Percentiles rank a stretch among this genome's conserved stretches.
phyloP scores from a whole-genome alignment of 1,140 invertebrate genomes.

The Rhysida immarginata region DNA sequence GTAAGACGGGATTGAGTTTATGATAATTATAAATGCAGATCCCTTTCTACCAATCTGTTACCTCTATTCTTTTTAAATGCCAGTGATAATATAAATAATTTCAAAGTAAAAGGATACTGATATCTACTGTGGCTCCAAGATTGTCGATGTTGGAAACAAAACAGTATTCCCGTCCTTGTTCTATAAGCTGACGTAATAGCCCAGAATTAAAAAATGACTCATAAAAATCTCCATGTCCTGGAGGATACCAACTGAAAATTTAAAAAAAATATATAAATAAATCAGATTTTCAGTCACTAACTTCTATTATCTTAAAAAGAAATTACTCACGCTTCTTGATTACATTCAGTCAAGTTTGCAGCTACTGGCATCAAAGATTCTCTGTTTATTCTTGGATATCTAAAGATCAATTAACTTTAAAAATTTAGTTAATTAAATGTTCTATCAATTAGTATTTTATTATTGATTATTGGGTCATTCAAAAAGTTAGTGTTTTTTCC shows the following conservation, averaged over 20 bases:
- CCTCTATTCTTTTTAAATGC: too few species aligned
- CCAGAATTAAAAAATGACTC: conserved; percentile 89
- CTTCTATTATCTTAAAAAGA: conserved; percentile 4
- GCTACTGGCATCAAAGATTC: conserved; percentile 88
- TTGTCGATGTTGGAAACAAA: conserved; percentile 99
- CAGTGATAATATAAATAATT: too few species aligned
- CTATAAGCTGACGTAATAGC: conserved; percentile 77
- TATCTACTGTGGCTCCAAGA: conserved; percentile 92
- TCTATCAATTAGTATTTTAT: too few species aligned
- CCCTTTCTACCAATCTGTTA: too few species aligned
- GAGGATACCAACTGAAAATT: conserved; percentile 90
- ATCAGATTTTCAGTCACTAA: too few species aligned
- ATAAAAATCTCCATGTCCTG: conserved; percentile 98
- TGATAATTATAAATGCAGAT: too few species aligned
- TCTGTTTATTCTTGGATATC: conserved; percentile 80
- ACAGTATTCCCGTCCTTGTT: conserved; percentile 75
- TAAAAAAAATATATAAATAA: too few species aligned
- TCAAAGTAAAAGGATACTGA: conserved; percentile 35
- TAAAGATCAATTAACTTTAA: conserved; percentile 17
- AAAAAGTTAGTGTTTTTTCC: background rate
- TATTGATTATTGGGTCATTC: too few species aligned
- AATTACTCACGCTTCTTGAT: conserved; percentile 56
- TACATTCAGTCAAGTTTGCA: conserved; percentile 46
- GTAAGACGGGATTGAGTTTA: too few species aligned
- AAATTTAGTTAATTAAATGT: too few species aligned